phyloP scores from a whole-genome alignment of 2,888 invertebrate species.

The Tinea pellionella region DNA sequence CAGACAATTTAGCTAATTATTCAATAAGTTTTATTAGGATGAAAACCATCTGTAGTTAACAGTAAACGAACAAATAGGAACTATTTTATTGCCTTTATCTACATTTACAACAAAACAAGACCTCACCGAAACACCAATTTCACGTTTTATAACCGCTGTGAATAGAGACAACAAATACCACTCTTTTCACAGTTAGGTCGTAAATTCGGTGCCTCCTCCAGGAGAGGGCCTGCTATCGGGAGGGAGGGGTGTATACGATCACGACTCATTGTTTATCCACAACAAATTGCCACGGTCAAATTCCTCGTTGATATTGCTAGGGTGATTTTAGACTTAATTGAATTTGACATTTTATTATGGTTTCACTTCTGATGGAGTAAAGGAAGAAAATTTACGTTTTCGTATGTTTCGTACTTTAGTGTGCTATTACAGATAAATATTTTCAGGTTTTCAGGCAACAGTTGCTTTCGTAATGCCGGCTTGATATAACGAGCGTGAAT shows the following conservation, averaged over 20 bases:
- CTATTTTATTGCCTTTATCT: not conserved
- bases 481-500: too few relatives aligned
- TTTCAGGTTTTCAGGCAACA: too few relatives aligned
- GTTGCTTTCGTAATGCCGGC: too few relatives aligned
- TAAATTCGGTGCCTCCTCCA: constrained; percentile 46
- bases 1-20: too few relatives aligned
- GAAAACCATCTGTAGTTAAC: not conserved
- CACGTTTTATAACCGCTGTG: not conserved
- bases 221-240: constrained; percentile 46
- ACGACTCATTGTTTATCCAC: constrained; percentile 62
- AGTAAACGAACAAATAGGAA: not conserved
- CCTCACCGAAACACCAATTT: not conserved
- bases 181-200: constrained; percentile 42
- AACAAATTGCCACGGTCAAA: constrained; percentile 51
- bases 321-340: not conserved
- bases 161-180: not conserved
- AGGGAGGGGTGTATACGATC: constrained; percentile 48
- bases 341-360: not conserved
- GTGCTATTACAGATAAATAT: too few relatives aligned
- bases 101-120: not conserved
- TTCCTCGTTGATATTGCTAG: constrained; percentile 30
- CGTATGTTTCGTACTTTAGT: too few relatives aligned
- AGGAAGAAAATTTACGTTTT: too few relatives aligned
- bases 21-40: too few relatives aligned
- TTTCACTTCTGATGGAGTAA: too few relatives aligned